Percentiles rank a stretch among this genome's conserved stretches.
Conservation (phyloP, 2,113 vertebrate genomes). For the Corvus hawaiiensis region DNA sequence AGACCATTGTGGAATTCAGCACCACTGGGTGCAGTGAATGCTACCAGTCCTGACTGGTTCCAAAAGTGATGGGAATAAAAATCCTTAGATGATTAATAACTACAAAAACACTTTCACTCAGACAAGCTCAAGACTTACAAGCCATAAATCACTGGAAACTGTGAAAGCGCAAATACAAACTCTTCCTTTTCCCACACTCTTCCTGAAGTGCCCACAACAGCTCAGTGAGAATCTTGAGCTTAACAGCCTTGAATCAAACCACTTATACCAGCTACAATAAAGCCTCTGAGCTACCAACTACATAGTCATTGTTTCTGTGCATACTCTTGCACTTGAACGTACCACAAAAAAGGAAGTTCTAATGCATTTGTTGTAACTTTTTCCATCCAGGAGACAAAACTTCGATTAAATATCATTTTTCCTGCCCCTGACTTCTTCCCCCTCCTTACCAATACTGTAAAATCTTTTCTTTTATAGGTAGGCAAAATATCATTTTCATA, state of each 20-base stretch:
- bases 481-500: neutral
- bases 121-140: neutral
- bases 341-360: neutral
- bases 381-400: neutral
- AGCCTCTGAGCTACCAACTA: neutral
- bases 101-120: neutral
- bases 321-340: neutral
- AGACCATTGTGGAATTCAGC: neutral
- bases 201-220: neutral
- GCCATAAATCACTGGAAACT: neutral
- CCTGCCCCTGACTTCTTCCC: neutral
- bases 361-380: neutral
- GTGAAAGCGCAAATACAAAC: neutral
- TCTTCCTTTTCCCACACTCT: neutral
- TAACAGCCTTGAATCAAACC: neutral
- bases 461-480: neutral
- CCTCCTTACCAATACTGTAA: neutral
- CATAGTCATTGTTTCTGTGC: neutral
- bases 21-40: neutral
- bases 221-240: neutral
- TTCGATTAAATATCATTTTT: neutral
- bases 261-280: neutral
- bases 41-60: neutral
- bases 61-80: neutral
- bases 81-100: neutral